Evolutionary conservation across 2,113 vertebrate genomes (phyloP), one percentile per base, ranked within the genome.

Genomic region (Lophius piscatorius): DNA sequence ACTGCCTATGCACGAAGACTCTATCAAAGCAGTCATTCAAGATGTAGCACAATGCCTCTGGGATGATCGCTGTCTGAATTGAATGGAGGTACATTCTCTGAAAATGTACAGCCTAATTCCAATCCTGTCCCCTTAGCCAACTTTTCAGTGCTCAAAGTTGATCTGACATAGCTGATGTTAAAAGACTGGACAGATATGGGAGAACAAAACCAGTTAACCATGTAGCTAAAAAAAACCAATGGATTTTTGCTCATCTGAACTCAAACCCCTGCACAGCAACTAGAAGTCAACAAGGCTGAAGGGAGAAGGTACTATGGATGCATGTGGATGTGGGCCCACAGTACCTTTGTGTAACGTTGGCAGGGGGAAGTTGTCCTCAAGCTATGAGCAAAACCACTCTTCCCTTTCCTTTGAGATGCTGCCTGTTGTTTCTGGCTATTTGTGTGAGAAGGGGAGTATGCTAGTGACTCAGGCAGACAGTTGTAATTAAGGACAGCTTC

Each of bases 401-500:
- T 77, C 65, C 62, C 51, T 78, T 73, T 76, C 74, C 71, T 78
- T 42, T 62, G 74, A 82, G 71, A 74, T 66, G 64, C 49, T 72
- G 82, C 74, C 72, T 78, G 80, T 73, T 74, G 68, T 71, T 81
- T 62, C 63, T 68, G 60, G 78, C 60, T 63, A 40, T 84, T 80
- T 75, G 70, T 80, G 77, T 76, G 73, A 65, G 65, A 52, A 74
- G 59, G 70, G 33, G 70, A 81, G 76, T 57, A 51, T 60, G 58
- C 61, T 76, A 69, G 77, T 86, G 79, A 88, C 74, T 86, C 76
- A 81, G 74, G 59, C 74, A 84, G 78, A 78, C 85, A 82, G 74
- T 76, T 65, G 65, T 83, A 85, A 88, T 87, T 82, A 85, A 85
- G 70, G 77, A 73, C 75, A 76, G 74, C 70, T 82, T 83, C 81